Percentiles rank a stretch among this genome's conserved stretches.
Conservation (phyloP, 2,797 vertebrate species). For the Etheostoma perlongum region DNA sequence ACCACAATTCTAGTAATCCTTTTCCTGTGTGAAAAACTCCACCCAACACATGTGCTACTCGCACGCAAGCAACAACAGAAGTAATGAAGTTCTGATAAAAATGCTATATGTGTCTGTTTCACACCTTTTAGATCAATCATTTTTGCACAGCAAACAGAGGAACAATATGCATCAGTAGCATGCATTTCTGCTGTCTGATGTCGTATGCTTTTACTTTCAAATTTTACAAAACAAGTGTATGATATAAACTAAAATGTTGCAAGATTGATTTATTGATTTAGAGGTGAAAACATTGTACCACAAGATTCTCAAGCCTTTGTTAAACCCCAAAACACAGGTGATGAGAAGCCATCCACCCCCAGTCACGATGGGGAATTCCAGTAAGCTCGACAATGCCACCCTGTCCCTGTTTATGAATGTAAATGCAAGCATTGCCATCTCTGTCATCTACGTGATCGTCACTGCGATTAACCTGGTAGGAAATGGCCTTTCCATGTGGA, state of each 20-base stretch:
- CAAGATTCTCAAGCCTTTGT: slow-evolving; percentile 3
- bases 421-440: slow-evolving; percentile 75
- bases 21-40: slow-evolving; percentile 72
- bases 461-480: slow-evolving; percentile 87
- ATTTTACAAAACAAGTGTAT: neutral
- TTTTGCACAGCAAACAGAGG: neutral
- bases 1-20: slow-evolving; percentile 34
- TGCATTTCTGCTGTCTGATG: neutral
- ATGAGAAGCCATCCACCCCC: slow-evolving; percentile 17
- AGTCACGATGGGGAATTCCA: slow-evolving; percentile 77
- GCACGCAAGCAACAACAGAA: slow-evolving; percentile 3
- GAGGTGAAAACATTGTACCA: neutral
- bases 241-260: neutral
- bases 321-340: slow-evolving; percentile 40
- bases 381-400: slow-evolving; percentile 86
- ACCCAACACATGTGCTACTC: neutral
- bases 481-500: slow-evolving; percentile 92
- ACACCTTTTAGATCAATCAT: slow-evolving; percentile 32
- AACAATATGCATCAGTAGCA: neutral
- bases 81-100: accelerated
- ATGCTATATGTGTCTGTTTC: neutral
- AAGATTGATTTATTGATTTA: neutral
- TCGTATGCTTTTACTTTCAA: neutral
- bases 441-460: slow-evolving; percentile 87
- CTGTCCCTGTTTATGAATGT: slow-evolving; percentile 83